phyloP scores from a whole-genome alignment of 2,888 invertebrate genomes.

The Heteromyza rotundicornis region DNA sequence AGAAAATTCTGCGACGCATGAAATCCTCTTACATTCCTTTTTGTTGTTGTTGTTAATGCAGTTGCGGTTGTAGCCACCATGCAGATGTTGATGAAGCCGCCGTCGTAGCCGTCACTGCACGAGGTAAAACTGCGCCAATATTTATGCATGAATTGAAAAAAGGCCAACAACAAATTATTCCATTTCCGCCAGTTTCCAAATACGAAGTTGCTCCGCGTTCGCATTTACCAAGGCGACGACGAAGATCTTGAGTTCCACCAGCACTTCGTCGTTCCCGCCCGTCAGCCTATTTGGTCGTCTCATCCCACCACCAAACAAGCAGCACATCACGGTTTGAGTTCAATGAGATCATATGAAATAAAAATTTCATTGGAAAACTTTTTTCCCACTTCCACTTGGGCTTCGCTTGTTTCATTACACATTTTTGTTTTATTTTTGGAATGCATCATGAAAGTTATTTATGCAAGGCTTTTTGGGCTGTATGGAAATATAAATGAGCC shows the following conservation, averaged over 20 bases:
- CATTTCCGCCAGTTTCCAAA: conserved; percentile 8
- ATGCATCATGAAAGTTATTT: neutral
- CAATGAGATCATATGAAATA: conserved; percentile 8
- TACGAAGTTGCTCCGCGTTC: neutral
- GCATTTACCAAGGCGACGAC: too few species aligned
- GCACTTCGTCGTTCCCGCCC: neutral
- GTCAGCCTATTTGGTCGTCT: neutral
- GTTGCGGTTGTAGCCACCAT: conserved; percentile 27
- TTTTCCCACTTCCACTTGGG: neutral
- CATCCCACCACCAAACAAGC: neutral
- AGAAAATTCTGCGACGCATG: conserved; percentile 9
- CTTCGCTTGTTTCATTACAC: too few species aligned
- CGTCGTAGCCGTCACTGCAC: too few species aligned
- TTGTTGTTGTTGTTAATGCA: conserved; percentile 15
- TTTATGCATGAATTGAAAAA: neutral
- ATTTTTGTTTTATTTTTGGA: conserved; percentile 2
- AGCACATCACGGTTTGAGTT: neutral
- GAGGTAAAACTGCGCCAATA: conserved; percentile 17
- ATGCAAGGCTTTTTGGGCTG: too few species aligned
- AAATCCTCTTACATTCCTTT: conserved; percentile 13
- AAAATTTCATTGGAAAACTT: conserved; percentile 13
- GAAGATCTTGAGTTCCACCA: too few species aligned
- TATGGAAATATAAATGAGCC: too few species aligned
- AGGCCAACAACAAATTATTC: neutral
- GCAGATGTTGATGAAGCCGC: too few species aligned